Evolutionary conservation across 2,113 vertebrate species (phyloP).

Genomic region (Oryctolagus cuniculus): DNA sequence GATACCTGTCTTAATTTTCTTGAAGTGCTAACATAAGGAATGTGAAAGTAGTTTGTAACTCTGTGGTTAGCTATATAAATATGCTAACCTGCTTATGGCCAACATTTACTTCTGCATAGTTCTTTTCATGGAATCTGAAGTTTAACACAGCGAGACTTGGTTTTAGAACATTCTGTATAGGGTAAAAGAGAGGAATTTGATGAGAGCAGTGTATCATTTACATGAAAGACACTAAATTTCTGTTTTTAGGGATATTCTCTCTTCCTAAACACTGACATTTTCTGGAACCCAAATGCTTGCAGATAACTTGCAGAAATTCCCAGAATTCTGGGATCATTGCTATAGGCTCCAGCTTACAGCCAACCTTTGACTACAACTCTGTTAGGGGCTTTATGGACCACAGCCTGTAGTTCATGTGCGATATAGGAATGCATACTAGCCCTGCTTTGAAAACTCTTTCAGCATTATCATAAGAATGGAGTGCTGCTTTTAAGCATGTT

Average conservation of each 20-base stretch:
- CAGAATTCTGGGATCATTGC: conserved; percentile 2
- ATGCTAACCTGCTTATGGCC: not conserved
- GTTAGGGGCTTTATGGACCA: not conserved
- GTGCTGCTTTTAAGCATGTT: not conserved
- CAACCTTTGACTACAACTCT: not conserved
- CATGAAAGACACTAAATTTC: not conserved
- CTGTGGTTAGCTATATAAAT: not conserved
- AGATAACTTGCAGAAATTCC: not conserved
- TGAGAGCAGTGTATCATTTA: not conserved
- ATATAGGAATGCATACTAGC: not conserved
- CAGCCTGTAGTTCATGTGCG: not conserved
- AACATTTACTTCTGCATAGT: not conserved
- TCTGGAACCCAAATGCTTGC: not conserved
- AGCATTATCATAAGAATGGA: not conserved
- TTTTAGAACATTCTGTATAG: not conserved
- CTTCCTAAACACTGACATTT: not conserved
- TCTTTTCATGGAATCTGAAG: not conserved
- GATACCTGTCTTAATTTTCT: not conserved
- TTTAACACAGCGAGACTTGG: not conserved
- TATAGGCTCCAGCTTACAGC: not conserved
- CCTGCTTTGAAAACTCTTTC: not conserved
- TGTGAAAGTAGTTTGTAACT: not conserved
- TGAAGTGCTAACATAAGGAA: not conserved
- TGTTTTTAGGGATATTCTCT: conserved; percentile 19
- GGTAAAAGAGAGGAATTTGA: not conserved